Evolutionary conservation across 2,888 invertebrate genomes (phyloP), one percentile per base, ranked within the genome.

Genomic region (Hipparchia semele): DNA sequence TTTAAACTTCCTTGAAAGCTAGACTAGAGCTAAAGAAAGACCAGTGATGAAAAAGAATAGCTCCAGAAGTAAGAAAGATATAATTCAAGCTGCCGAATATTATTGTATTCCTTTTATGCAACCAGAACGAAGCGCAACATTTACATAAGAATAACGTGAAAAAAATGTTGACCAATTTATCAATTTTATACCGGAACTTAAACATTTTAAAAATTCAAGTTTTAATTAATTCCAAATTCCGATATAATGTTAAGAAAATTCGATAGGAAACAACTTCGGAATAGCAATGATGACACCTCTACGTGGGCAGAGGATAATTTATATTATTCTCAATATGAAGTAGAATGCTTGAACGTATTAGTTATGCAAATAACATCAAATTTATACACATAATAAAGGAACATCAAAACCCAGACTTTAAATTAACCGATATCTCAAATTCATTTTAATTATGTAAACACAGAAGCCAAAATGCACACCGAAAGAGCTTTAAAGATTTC

Each of bases 401-500:
- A 70, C 58, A 74, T 72, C 59, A 72, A 69, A 74, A 76, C 58
- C 68, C 66, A 69, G 56, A 51, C 68, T 45, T 9, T 53, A 67
- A 71, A 67, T 74, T 76, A 73, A 69, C 70, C 67, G 70, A 69
- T 51, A 69, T 66, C 33, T 70, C 54, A 6, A 71, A 71, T 70
- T 74, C 72, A 72, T 76, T 74, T 73, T 72, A 76, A 74, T 76
- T 72, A 73, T 74, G 72, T 76, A 69, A 76, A 76, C 74, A 76
- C 74, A 76, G 74, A 73, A 74, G 76, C 69, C 54, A 66, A 74
- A 61, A 67, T 60, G 70, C 49, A 33, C 69, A 62, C 67, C 74
- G 45, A 59, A 72, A 62, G 70, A 61, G 51, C 56, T 74, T 68
- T 66, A 65, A 8, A 69, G 49, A 65, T 49, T 61, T 66, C 51